Evolutionary conservation across 2,113 vertebrate genomes (phyloP).

Genomic region (Eira barbara): DNA sequence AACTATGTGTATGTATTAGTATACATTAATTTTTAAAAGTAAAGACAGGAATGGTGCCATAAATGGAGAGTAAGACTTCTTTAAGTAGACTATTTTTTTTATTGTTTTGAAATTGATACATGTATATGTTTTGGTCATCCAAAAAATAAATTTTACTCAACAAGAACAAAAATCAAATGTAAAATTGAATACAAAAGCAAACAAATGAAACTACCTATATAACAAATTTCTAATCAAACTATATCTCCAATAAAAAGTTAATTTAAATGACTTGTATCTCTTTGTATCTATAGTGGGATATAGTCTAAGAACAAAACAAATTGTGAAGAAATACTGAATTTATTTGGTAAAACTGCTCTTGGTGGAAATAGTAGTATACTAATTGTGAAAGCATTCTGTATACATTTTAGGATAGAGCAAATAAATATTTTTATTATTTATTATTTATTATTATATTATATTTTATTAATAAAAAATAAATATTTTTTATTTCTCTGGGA

Average conservation of each 20-base stretch:
- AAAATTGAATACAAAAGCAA: background rate
- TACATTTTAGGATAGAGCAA: background rate
- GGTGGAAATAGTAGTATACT: background rate
- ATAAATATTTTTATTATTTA: background rate
- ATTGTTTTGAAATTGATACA: background rate
- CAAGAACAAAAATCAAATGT: background rate
- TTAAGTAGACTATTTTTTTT: background rate
- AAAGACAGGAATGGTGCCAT: background rate
- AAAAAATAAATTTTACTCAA: background rate
- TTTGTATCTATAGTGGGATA: background rate
- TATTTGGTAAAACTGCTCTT: background rate
- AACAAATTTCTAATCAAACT: background rate
- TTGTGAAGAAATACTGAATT: background rate
- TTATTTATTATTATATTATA: no score
- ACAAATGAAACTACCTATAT: background rate
- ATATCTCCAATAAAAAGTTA: background rate
- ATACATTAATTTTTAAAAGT: background rate
- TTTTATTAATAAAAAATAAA: no score
- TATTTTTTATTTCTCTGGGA: background rate
- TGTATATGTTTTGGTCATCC: background rate
- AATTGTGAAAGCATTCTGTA: background rate
- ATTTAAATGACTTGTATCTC: background rate
- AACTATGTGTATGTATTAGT: background rate
- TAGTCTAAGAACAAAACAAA: background rate
- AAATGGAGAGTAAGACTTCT: background rate